Base-by-base conservation (phyloP, 2,113 vertebrate species). In the Myanophis thanlyinensis region DNA sequence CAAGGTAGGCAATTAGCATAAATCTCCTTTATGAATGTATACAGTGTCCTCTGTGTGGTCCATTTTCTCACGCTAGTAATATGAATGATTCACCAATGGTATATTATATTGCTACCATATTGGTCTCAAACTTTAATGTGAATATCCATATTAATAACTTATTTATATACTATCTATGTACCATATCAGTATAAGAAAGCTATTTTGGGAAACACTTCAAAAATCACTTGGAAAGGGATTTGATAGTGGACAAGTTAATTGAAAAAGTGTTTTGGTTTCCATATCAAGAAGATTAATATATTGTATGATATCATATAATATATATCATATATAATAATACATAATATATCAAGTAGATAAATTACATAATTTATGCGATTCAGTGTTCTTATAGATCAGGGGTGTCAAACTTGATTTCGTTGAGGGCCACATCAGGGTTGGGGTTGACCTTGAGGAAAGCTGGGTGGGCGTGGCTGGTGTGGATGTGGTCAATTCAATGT, bases 1-100 rank as follows among this genome's bases (percentile, higher is more conserved):
- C 98, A 99, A 98, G 99, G 99, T 99, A 97, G 95, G 98, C 96
- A 67, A 40, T 91, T 44, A 44, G 27, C 89, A 48, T 35, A 0
- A 93, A 0, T 86, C 89, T 91, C 94, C 5, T 40, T 35, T 44
- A 90, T 87, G 62, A 8, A 46, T 47, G 25, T 90, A 62, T 20
- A 5, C 87, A 49, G 73, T 85, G 40, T 89, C 87, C 85, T 95
- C 44, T 4, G 0, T 49, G 49, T 89, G 87, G 12, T 89, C 2
- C 48, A 3, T 89, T 80, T 48, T 85, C 0, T 80, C 92, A 13
- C 3, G 53, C 10, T 11, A 27, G 0, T 90, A 94, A 35, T 3
- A 73, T 93, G 25, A 35, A 4, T 91, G 85, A 92, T 89, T 40
- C n/a, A 30, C 73, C 46, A 67, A 86, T 85, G 44, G 5, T 89